phyloP scores from a whole-genome alignment of 2,888 invertebrate species.

The Drepana falcataria region DNA sequence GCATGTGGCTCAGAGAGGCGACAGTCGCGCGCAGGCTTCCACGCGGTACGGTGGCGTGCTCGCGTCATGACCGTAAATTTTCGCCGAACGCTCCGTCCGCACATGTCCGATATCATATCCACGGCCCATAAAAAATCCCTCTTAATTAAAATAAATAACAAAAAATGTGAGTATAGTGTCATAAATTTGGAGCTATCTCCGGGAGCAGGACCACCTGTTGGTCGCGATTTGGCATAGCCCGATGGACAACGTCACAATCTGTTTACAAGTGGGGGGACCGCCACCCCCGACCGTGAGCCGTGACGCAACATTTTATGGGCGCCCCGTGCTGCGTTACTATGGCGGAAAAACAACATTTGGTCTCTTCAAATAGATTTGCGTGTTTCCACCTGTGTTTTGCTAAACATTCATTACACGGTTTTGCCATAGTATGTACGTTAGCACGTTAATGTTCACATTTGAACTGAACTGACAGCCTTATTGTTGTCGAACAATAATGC shows the following conservation, averaged over 20 bases:
- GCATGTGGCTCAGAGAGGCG: slow-evolving; percentile 47
- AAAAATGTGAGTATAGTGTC: slow-evolving; percentile 12
- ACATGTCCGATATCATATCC: slow-evolving; percentile 28
- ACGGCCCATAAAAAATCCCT: slow-evolving; percentile 24
- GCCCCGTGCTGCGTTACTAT: slow-evolving; percentile 62
- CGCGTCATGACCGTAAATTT: slow-evolving; percentile 45
- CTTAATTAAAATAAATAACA: slow-evolving; percentile 20
- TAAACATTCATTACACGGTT: slow-evolving; percentile 44
- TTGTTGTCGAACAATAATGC: slow-evolving; percentile 13
- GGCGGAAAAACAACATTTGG: slow-evolving; percentile 70
- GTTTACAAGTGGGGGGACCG: slow-evolving; percentile 70
- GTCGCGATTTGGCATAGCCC: slow-evolving; percentile 59
- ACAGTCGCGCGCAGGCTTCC: slow-evolving; percentile 76
- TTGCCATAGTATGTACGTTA: slow-evolving; percentile 18
- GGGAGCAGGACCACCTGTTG: slow-evolving; percentile 66
- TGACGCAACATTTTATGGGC: slow-evolving; percentile 72
- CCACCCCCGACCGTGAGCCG: slow-evolving; percentile 42
- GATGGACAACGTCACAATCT: slow-evolving; percentile 67
- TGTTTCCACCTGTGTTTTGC: slow-evolving; percentile 50
- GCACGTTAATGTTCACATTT: slow-evolving; percentile 30
- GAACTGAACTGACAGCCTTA: slow-evolving; percentile 7
- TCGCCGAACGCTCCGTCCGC: slow-evolving; percentile 46
- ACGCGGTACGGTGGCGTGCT: slow-evolving; percentile 64
- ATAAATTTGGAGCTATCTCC: slow-evolving; percentile 20
- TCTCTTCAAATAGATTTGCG: slow-evolving; percentile 70